Percentiles rank a stretch among this genome's conserved stretches.
Evolutionary conservation across 2,888 invertebrate genomes (phyloP).

Genomic region (Yponomeuta plumbellus): DNA sequence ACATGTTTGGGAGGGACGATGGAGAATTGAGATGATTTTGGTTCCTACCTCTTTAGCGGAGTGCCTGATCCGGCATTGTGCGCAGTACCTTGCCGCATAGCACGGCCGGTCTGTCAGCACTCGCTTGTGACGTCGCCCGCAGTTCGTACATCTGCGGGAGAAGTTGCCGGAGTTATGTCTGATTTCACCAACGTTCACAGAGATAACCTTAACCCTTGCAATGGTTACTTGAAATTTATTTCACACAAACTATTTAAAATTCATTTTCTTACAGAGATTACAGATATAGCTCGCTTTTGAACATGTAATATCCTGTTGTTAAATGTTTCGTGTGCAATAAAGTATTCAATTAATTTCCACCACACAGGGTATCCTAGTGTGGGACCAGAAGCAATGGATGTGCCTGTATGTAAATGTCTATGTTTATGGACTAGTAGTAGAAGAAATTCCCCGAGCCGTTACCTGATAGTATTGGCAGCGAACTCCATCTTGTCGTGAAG

Average conservation of each 20-base stretch:
- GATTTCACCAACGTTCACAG: neutral
- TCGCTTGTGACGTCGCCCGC: slow-evolving; percentile 92
- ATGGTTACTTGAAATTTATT: too few species aligned
- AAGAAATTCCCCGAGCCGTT: neutral
- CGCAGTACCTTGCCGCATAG: slow-evolving; percentile 94
- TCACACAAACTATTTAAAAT: too few species aligned
- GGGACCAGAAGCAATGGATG: too few species aligned
- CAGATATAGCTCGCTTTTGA: too few species aligned
- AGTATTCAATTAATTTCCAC: too few species aligned
- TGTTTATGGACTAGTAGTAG: too few species aligned
- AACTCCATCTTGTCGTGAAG: slow-evolving; percentile 96
- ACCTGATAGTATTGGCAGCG: slow-evolving; percentile 91
- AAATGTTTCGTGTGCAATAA: too few species aligned
- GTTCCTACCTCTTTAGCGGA: slow-evolving; percentile 86
- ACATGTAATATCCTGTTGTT: too few species aligned
- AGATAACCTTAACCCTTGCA: neutral
- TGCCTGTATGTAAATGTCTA: too few species aligned
- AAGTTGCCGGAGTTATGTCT: neutral
- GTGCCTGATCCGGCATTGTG: slow-evolving; percentile 92
- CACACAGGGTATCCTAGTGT: too few species aligned
- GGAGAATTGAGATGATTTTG: too few species aligned
- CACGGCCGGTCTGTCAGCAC: slow-evolving; percentile 90
- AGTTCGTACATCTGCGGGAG: slow-evolving; percentile 89
- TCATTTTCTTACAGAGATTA: too few species aligned
- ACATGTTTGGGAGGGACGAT: slow-evolving; percentile 73